Percentiles rank a stretch among this genome's conserved stretches.
Conservation (phyloP, 2,888 invertebrate genomes). For the Electrophaes corylata region DNA sequence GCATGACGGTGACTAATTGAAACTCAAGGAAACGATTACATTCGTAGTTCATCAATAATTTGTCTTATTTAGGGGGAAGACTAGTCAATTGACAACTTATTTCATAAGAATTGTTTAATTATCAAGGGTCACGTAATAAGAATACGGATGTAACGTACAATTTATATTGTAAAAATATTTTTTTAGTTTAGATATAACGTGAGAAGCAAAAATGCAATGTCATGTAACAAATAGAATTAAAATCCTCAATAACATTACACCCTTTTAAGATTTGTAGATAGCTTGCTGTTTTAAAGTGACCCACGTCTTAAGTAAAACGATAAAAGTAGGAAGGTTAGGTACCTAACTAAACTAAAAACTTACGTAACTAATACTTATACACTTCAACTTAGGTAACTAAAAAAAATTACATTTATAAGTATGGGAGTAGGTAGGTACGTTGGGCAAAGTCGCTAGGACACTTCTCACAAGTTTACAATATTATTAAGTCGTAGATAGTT, state of each 20-base stretch:
- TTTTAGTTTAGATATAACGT: not conserved
- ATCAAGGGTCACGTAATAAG: constrained; percentile 51
- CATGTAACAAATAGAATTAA: constrained; percentile 54
- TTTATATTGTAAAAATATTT: not conserved
- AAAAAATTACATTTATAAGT: no score
- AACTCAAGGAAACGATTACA: constrained; percentile 38
- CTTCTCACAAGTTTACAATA: no score
- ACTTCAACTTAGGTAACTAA: no score
- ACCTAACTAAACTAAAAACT: no score
- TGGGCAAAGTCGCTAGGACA: no score
- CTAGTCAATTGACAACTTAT: constrained; percentile 41
- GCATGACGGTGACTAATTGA: constrained; percentile 55
- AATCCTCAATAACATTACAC: constrained; percentile 9
- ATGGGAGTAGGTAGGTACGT: no score
- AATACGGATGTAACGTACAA: not conserved
- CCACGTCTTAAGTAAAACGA: not conserved
- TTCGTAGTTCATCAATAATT: constrained; percentile 41
- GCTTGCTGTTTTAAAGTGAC: not conserved
- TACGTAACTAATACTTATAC: no score
- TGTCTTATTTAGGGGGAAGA: constrained; percentile 32
- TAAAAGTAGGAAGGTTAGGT: no score
- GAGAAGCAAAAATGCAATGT: constrained; percentile 53
- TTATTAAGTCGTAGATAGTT: no score
- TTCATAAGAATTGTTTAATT: constrained; percentile 74
- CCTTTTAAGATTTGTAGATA: not conserved